Conservation (phyloP, 2,888 invertebrate genomes). For the Galerucella calmariensis region DNA sequence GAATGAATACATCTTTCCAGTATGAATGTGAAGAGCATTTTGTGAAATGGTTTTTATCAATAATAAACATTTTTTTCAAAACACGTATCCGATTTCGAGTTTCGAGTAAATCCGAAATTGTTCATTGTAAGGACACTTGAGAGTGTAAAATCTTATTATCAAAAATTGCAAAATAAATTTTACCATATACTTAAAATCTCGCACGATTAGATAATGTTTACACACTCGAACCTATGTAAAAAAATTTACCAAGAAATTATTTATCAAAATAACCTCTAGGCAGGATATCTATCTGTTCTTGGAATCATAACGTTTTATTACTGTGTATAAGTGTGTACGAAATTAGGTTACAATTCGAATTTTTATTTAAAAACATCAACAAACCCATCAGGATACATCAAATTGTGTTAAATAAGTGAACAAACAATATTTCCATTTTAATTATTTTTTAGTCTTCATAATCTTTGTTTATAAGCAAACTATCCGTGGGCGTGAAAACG, state of each 20-base stretch:
- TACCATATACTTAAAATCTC: background rate
- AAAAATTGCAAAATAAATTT: background rate
- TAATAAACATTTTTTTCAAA: too few relatives aligned
- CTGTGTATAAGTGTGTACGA: background rate
- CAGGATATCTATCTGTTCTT: background rate
- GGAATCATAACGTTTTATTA: constrained; percentile 3
- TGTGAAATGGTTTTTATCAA: too few relatives aligned
- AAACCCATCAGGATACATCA: too few relatives aligned
- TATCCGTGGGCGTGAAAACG: background rate
- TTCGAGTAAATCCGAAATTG: too few relatives aligned
- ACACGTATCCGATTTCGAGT: too few relatives aligned
- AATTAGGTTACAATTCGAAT: background rate
- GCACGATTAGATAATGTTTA: constrained; percentile 13
- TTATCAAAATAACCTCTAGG: constrained; percentile 11
- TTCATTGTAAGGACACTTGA: too few relatives aligned
- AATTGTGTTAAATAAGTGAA: too few relatives aligned
- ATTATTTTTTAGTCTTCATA: background rate
- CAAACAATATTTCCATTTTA: too few relatives aligned
- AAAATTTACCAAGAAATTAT: constrained; percentile 7
- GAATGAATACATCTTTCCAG: too few relatives aligned
- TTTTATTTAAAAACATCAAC: background rate
- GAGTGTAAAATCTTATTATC: background rate
- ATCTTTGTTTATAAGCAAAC: background rate
- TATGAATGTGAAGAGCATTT: too few relatives aligned
- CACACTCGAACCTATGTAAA: background rate